Evolutionary conservation across 2,113 vertebrate species (phyloP).

Genomic region (Bubo scandiacus): DNA sequence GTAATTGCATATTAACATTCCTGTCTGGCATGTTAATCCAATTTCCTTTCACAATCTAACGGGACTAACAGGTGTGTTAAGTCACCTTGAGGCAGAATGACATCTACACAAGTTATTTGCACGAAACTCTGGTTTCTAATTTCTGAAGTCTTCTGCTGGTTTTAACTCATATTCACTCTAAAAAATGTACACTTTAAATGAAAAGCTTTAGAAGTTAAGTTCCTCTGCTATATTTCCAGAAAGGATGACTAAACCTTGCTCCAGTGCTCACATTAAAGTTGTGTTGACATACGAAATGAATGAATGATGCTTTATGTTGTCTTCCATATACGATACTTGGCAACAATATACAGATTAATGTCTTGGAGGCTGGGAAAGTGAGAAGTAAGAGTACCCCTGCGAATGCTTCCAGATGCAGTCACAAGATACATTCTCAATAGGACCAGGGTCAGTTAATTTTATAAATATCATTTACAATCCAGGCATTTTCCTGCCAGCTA

Average conservation of each 20-base stretch:
- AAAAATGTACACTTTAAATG: neutral
- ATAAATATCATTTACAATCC: neutral
- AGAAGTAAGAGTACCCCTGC: neutral
- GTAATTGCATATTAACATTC: neutral
- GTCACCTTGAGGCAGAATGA: neutral
- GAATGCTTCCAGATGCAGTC: neutral
- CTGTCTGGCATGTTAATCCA: neutral
- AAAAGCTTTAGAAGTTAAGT: neutral
- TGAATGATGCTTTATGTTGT: neutral
- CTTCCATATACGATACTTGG: rapidly evolving
- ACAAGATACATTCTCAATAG: neutral
- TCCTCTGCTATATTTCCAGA: neutral
- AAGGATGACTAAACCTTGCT: neutral
- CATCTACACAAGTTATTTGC: neutral
- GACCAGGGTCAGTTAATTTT: neutral
- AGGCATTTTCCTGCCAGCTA: neutral
- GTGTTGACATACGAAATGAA: neutral
- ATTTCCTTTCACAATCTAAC: neutral
- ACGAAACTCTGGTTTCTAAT: neutral
- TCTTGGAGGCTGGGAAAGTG: neutral
- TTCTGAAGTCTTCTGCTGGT: neutral
- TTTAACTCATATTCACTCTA: neutral
- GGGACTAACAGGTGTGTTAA: neutral
- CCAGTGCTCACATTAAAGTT: neutral
- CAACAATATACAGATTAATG: neutral